Percentiles rank a stretch among this genome's conserved stretches.
phyloP scores from a whole-genome alignment of 1,140 invertebrate species.

The Drosophila quadrilineata region DNA sequence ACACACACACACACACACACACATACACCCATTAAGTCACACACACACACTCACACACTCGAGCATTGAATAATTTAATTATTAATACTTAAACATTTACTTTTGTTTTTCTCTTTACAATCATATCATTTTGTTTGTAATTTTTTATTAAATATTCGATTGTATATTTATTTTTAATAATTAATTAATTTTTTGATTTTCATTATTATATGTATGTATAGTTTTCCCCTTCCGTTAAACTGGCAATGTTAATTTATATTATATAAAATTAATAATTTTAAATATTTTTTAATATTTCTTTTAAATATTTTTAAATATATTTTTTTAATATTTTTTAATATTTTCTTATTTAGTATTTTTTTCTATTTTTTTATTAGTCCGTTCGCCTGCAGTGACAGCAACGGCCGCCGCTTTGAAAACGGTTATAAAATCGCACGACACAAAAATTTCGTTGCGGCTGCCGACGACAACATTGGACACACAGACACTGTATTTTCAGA shows the following conservation, averaged over 20 bases:
- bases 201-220: no score
- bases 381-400: slow-evolving; percentile 49
- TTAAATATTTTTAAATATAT: no score
- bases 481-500: no score
- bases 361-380: slow-evolving; percentile 11
- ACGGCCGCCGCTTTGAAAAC: slow-evolving; percentile 60
- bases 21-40: slow-evolving; percentile 10
- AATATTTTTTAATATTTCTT: no score
- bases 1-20: slow-evolving; percentile 11
- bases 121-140: background rate
- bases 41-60: slow-evolving; percentile 22
- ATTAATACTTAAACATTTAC: slow-evolving; percentile 5
- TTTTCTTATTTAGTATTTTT: background rate
- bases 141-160: background rate
- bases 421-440: slow-evolving; percentile 67
- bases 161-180: no score
- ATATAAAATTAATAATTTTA: no score
- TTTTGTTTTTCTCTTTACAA: slow-evolving; percentile 5
- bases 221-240: no score
- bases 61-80: no score
- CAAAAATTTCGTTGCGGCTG: slow-evolving; percentile 46
- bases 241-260: no score
- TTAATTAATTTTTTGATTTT: no score
- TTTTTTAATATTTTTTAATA: background rate
- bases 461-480: no score